These are phyloP conservation scores for Tiaroga cobitis DNA, from an alignment of 2,797 vertebrate genomes.

Conservation along the genomic window DNA sequence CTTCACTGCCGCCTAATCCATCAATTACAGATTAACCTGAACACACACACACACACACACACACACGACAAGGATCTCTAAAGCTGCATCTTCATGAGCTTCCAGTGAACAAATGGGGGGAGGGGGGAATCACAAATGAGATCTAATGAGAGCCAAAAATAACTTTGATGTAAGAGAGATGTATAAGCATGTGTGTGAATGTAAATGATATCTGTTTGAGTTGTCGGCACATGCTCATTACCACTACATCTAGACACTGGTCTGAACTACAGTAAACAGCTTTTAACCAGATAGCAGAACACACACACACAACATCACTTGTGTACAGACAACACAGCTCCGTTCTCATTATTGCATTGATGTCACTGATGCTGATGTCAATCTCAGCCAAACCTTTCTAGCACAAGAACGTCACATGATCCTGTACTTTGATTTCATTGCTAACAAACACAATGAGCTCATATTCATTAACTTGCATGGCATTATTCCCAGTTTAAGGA, in stretches of 20 bases:
- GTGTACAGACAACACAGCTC: not conserved
- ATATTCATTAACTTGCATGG: slow-evolving; percentile 21
- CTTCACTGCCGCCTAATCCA: slow-evolving; percentile 36
- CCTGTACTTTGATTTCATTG: not conserved
- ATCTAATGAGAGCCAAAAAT: not conserved
- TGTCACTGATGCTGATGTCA: not conserved
- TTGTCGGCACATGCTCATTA: not conserved
- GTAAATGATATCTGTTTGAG: slow-evolving; percentile 8
- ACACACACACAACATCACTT: not conserved
- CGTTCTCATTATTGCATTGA: not conserved
- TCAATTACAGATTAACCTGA: slow-evolving; percentile 56
- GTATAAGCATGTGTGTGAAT: not conserved
- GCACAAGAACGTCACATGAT: not conserved
- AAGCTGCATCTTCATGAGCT: slow-evolving; percentile 16
- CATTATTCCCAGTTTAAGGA: slow-evolving; percentile 4
- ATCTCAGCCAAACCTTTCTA: slow-evolving; percentile 17
- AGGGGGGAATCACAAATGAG: not conserved
- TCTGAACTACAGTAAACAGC: not conserved
- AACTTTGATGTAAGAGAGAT: not conserved
- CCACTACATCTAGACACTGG: not conserved
- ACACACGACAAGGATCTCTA: not conserved
- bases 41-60: slow-evolving; percentile 28
- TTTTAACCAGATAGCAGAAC: slow-evolving; percentile 14
- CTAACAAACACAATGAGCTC: not conserved
- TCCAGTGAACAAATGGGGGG: not conserved